phyloP scores from a whole-genome alignment of 2,113 vertebrate genomes.

The Oryctolagus cuniculus region DNA sequence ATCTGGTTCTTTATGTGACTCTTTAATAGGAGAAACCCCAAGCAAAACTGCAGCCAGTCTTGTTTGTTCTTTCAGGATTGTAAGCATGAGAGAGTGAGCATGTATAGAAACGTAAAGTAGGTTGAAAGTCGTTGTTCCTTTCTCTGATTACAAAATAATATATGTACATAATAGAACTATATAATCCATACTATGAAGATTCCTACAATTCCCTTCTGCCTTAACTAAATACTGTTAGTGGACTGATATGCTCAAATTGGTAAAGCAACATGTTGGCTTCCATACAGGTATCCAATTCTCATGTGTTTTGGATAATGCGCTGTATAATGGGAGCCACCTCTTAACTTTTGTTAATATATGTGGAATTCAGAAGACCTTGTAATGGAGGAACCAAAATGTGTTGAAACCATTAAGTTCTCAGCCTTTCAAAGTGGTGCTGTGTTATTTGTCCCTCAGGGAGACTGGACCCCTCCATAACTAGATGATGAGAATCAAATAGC shows the following conservation, averaged over 20 bases:
- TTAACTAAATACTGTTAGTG: background rate
- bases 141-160: slow-evolving; percentile 54
- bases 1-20: background rate
- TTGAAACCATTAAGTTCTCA: slow-evolving; percentile 2
- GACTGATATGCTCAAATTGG: background rate
- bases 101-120: background rate
- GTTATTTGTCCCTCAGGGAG: background rate
- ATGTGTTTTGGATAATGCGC: too few relatives aligned
- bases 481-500: slow-evolving; percentile 6
- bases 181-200: background rate
- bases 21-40: background rate
- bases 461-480: background rate
- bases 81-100: background rate
- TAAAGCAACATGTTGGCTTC: slow-evolving; percentile 18
- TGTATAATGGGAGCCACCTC: too few relatives aligned
- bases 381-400: background rate
- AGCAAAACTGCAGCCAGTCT: background rate
- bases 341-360: slow-evolving; percentile 7
- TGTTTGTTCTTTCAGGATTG: background rate
- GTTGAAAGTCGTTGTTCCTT: background rate
- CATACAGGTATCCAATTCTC: too few relatives aligned
- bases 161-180: background rate
- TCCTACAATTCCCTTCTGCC: background rate
- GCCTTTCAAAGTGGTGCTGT: background rate
- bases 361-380: background rate